Base-by-base conservation (phyloP, 2,113 vertebrate genomes). In the Leptobrachium ailaonicum region DNA sequence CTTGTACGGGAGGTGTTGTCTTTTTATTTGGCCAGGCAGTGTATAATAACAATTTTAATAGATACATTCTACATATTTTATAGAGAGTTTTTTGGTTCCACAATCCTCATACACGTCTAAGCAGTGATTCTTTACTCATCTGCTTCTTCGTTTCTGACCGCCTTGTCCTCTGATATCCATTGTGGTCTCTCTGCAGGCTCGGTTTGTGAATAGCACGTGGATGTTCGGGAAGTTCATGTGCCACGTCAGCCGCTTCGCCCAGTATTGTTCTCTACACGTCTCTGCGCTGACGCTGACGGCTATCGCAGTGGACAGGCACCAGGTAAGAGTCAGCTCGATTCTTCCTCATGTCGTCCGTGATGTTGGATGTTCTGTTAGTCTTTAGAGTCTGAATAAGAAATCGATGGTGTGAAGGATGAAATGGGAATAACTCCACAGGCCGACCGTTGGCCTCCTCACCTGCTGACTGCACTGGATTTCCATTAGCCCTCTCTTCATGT, bases 201-300 rank as follows among this genome's bases (percentile, higher is more conserved):
- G 96, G 40, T 98, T 98, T 68, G 95, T 98, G 82, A 95, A 96
- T 89, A 98, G 96, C 76, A 95, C 95, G 0, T 98, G 96, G 97
- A 87, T 96, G 76, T 98, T 98, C 1, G 96, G 96, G 73, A 95
- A 95, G 73, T 91, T 86, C 2, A 98, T 98, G 97, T 98, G 96
- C 78, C 97, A 98, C 1, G 83, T 98, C 86, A 98, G 97, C 70
- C 94, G 97, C 44, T 98, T 98, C 58, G 97, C 95, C 0, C 96
- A 98, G 85, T 97, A 98, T 83, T 98, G 96, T 82, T 98, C 96
- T 3, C 91, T 98, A 60, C 96, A 98, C 0, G 95, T 98, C 73
- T 98, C 96, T 8, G 96, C 95, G 0, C 88, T 98, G 84, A 98
- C 97, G 0, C 90, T 98, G 76, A 96, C 96, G 0, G 96, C 95